phyloP scores from a whole-genome alignment of 2,113 vertebrate species.

The Eidolon helvum region DNA sequence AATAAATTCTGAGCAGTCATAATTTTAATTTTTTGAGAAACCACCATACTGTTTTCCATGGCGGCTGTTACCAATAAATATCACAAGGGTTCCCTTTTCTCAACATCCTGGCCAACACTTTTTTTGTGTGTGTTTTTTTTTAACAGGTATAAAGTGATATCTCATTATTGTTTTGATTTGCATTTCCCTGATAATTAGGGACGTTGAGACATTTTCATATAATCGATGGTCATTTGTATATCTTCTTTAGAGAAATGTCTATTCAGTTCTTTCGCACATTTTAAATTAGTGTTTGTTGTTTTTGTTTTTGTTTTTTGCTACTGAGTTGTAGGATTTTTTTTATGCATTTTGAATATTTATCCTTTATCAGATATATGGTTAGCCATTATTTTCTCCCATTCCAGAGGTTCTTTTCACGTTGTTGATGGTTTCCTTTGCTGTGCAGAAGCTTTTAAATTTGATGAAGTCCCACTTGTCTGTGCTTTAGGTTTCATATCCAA shows the following conservation, averaged over 20 bases:
- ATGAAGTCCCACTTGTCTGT: background rate
- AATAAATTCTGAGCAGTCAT: background rate
- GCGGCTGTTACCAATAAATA: background rate
- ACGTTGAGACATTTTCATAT: background rate
- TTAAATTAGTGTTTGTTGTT: background rate
- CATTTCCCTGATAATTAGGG: background rate
- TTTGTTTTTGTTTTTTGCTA: background rate
- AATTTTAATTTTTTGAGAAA: background rate
- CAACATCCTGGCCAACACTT: background rate
- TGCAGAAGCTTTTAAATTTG: background rate
- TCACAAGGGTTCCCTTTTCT: background rate
- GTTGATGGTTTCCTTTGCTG: background rate
- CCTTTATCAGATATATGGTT: background rate
- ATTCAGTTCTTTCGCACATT: background rate
- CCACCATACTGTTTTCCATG: background rate
- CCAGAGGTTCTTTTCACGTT: background rate
- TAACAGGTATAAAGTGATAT: background rate
- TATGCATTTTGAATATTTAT: background rate
- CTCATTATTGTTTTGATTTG: background rate
- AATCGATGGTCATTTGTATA: background rate
- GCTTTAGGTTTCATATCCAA: background rate
- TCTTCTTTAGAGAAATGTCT: background rate
- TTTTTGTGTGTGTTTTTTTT: too few species aligned
- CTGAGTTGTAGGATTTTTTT: background rate
- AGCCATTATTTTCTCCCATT: background rate